Base-by-base conservation (phyloP, 2,113 vertebrate genomes). In the Odobenus rosmarus region DNA sequence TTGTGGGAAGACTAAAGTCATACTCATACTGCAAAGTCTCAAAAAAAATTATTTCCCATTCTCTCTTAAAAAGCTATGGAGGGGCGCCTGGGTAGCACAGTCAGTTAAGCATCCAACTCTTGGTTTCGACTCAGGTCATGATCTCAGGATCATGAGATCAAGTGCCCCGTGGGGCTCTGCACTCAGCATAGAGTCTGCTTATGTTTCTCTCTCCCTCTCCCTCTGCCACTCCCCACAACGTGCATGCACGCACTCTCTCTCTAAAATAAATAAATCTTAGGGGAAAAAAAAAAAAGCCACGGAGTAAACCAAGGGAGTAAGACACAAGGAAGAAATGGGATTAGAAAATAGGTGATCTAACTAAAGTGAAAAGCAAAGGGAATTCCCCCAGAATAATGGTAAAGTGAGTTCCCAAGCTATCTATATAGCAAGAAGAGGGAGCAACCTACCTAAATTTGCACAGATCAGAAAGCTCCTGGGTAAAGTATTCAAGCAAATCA, bases 41-140 rank as follows among this genome's bases (percentile, higher is more conserved):
- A 61, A 89, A 84, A 84, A 74, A 4, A 19, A 11, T 5, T 67
- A 79, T 64, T 97, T 85, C n/a, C 62, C 69, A 19, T 18, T 64
- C 19, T 92, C 92, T 81, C n/a, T 67, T 67, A 39, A 92, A 95
- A 88, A 61, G 15, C 28, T 79, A 80, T 77, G 51, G 36, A 86
- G 24, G 33, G 16, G 33, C 5, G 4, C 64, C 64, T n/a, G 64
- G 31, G 33, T n/a, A 19, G 64, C 64, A 8, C 7, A 69, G 64
- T 69, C 15, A 18, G 33, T n/a, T 69, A 69, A n/a, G 16, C 31
- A 69, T 9, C 64, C 15, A 19, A 69, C 64, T n/a, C 64, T 31
- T 64, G 6, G 33, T 69, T 67, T 69, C 15, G 1, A 31, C 15
- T 69, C 16, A 69, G 64, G 33, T n/a, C 33, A 9, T 19, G 64